Percentiles rank a stretch among this genome's conserved stretches.
phyloP scores from a whole-genome alignment of 2,888 invertebrate genomes.

The Hylaea fasciaria region DNA sequence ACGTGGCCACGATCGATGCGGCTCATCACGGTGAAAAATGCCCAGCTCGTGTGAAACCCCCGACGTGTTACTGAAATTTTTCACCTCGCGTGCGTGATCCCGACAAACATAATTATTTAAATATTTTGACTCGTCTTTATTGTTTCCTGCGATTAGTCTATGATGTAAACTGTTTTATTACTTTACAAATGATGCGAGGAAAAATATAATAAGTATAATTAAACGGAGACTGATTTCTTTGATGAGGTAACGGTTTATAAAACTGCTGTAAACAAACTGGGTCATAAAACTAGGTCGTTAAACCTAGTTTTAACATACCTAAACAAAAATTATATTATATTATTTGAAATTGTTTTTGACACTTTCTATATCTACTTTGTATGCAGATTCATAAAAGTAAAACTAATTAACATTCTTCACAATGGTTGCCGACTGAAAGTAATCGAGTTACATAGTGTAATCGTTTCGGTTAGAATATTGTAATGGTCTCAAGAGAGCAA shows the following conservation, averaged over 20 bases:
- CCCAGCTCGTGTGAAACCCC: constrained; percentile 30
- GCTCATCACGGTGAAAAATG: constrained; percentile 49
- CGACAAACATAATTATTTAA: constrained; percentile 20
- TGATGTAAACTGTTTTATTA: constrained; percentile 6
- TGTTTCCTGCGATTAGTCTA: constrained; percentile 27
- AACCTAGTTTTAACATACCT: no score
- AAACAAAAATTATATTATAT: neutral
- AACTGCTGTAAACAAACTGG: constrained; percentile 16
- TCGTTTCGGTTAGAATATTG: neutral
- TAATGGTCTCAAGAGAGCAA: neutral
- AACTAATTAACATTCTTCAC: no score
- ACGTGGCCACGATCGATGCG: constrained; percentile 48
- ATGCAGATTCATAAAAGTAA: no score
- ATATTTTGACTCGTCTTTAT: constrained; percentile 37
- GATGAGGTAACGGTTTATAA: constrained; percentile 26
- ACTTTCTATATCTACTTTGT: neutral
- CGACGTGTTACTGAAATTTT: constrained; percentile 41
- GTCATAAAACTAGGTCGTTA: constrained; percentile 1
- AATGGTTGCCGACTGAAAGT: no score
- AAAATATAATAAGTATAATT: neutral
- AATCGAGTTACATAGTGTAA: no score
- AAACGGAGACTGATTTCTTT: constrained; percentile 13
- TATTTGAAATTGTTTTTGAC: constrained; percentile 10
- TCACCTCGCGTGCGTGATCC: constrained; percentile 38
- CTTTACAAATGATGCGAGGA: constrained; percentile 9